Base-by-base conservation (phyloP, 2,113 vertebrate genomes). In the Athene noctua region DNA sequence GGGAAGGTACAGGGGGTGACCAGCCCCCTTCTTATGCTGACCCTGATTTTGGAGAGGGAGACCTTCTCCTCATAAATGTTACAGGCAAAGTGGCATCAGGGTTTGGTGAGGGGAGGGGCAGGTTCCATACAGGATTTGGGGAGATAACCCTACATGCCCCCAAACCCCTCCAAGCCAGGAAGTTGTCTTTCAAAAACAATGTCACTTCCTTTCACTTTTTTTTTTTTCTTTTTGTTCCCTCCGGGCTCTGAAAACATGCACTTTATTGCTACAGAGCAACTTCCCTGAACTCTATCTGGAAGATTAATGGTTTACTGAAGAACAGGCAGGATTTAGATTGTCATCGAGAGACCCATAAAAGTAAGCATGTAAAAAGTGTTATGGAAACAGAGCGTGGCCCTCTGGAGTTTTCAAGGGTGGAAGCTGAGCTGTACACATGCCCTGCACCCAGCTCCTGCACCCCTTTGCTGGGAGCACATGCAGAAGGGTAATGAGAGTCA, bases 251-350 rank as follows among this genome's bases (percentile, higher is more conserved):
- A 88, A 97, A 97, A 88, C 72, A 93, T 55, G 66, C 42, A 74
- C 74, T 97, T 97, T 96, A 96, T 97, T 93, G 89, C 90, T 91
- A 62, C 65, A 75, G 59, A 95, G 94, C 77, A 94, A 97, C 88
- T 97, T 97, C 95, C 94, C 93, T 95, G 96, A 97, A 97, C 88
- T 92, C 71, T 74, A 96, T 97, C 95, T 92, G 68, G 86, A 93
- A 98, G 97, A 98, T 98, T 97, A 97, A 98, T 96, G 96, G 91
- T 85, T 97, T 97, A 94, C 96, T 94, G 95, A 97, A 96, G 96
- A 97, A 95, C 82, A 83, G 94, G 97, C 97, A 98, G 96, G 97
- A 97, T 97, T 98, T 98, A 97, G 92, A 97, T 97, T 97, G 97
- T 95, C 96, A 97, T 94, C 97, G 92, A 94, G 96, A 98, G 97